Percentiles rank a stretch among this genome's conserved stretches.
Conservation (phyloP, 2,113 vertebrate species). For the Hippocampus mohnikei region DNA sequence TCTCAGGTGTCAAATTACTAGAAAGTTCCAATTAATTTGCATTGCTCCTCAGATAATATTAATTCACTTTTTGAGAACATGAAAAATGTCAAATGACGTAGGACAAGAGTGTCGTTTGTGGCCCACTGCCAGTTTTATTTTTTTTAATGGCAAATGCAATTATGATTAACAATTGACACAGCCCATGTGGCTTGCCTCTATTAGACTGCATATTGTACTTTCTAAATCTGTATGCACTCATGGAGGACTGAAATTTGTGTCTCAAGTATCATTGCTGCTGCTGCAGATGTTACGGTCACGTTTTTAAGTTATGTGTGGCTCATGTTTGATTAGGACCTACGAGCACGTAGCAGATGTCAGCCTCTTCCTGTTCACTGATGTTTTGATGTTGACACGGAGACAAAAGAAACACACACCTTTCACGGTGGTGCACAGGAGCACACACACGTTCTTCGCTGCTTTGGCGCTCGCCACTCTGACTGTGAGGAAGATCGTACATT, state of each 20-base stretch:
- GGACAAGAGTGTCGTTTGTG: not conserved
- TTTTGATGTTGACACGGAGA: slow-evolving; percentile 62
- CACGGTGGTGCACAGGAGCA: slow-evolving; percentile 50
- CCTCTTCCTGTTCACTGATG: slow-evolving; percentile 81
- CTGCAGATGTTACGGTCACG: not conserved
- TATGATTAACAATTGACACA: no score
- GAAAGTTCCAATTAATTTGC: not conserved
- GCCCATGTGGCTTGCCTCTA: no score
- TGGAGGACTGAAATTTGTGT: not conserved
- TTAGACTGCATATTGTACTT: no score
- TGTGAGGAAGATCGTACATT: slow-evolving; percentile 68
- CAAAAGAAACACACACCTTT: slow-evolving; percentile 66
- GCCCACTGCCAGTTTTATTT: not conserved
- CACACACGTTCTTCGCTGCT: slow-evolving; percentile 76
- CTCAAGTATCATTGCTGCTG: not conserved
- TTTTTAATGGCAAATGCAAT: no score
- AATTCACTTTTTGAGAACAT: not conserved
- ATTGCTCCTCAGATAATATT: not conserved
- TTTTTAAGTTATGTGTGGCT: not conserved
- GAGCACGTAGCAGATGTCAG: slow-evolving; percentile 71
- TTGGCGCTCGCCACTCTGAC: slow-evolving; percentile 70
- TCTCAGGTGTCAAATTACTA: slow-evolving; percentile 69
- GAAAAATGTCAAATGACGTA: not conserved
- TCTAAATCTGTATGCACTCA: not conserved
- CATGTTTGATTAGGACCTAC: slow-evolving; percentile 51